These are phyloP conservation scores for Amphiprion ocellaris DNA, from an alignment of 2,113 vertebrate species.

Conservation along the genomic window DNA sequence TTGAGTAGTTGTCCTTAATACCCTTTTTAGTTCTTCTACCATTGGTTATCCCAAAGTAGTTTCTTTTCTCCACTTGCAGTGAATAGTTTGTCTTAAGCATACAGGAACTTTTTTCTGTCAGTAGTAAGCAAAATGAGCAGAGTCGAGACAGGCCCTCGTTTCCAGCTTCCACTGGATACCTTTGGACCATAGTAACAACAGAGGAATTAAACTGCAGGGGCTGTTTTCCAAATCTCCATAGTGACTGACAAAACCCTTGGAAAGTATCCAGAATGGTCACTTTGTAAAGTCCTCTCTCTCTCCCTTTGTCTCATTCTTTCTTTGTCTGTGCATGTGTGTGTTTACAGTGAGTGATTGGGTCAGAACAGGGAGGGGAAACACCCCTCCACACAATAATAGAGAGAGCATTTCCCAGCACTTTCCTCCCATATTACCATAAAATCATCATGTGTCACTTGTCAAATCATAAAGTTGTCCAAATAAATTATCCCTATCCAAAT, in stretches of 20 bases:
- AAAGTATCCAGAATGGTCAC: constrained; percentile 70
- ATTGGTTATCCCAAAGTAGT: not conserved
- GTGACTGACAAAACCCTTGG: constrained; percentile 73
- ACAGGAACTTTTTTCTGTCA: constrained; percentile 10
- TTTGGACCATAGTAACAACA: constrained; percentile 67
- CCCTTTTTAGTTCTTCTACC: not conserved
- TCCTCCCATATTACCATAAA: not conserved
- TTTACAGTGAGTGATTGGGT: constrained; percentile 42
- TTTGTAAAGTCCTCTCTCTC: constrained; percentile 57
- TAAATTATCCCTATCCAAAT: not conserved
- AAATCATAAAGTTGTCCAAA: constrained; percentile 9
- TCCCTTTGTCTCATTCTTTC: constrained; percentile 57
- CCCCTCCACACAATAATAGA: not conserved
- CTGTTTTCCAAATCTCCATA: constrained; percentile 76
- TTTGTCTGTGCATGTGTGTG: constrained; percentile 50
- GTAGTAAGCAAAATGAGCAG: constrained; percentile 32
- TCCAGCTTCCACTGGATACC: constrained; percentile 59
- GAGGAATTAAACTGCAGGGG: constrained; percentile 64
- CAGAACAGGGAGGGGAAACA: constrained; percentile 29
- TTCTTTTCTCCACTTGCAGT: not conserved
- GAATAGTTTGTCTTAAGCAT: constrained; percentile 1
- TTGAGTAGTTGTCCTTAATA: not conserved
- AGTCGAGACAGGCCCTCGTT: constrained; percentile 12
- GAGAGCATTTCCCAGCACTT: constrained; percentile 2
- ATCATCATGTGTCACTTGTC: not conserved